Conservation (phyloP, 2,113 vertebrate genomes). For the Vulpes vulpes region DNA sequence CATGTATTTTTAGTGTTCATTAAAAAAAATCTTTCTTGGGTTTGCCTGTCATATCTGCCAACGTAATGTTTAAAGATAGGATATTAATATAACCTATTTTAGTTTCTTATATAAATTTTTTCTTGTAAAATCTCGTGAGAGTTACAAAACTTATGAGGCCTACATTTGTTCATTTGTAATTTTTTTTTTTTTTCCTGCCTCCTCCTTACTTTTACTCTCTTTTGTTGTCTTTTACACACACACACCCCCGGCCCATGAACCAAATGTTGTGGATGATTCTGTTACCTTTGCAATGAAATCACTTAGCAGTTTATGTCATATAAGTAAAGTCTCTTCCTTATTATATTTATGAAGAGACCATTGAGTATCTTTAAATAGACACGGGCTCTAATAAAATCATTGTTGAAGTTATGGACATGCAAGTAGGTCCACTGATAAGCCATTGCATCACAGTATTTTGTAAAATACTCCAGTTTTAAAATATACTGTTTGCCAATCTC, state of each 20-base stretch:
- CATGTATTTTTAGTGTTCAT: not conserved
- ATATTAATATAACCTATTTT: not conserved
- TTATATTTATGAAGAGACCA: not conserved
- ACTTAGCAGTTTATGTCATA: not conserved
- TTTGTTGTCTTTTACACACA: not conserved
- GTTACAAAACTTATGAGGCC: not conserved
- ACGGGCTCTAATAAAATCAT: conserved; percentile 1
- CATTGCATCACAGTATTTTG: not conserved
- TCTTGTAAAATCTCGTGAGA: not conserved
- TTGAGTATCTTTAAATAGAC: not conserved
- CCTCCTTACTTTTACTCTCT: not conserved
- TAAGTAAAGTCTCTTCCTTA: not conserved
- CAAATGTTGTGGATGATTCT: not conserved
- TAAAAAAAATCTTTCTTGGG: not conserved
- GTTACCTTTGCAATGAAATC: not conserved
- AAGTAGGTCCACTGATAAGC: not conserved
- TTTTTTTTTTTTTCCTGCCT: not conserved
- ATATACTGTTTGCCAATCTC: not conserved
- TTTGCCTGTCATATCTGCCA: not conserved
- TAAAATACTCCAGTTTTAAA: conserved; percentile 30
- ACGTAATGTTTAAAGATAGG: not conserved
- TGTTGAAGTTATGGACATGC: not conserved
- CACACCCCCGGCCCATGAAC: not conserved
- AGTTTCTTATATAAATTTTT: conserved; percentile 17
- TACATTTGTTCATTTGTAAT: not conserved